Evolutionary conservation across 2,113 vertebrate genomes (phyloP), one percentile per base, ranked within the genome.

Genomic region (Thinocorus orbignyianus): DNA sequence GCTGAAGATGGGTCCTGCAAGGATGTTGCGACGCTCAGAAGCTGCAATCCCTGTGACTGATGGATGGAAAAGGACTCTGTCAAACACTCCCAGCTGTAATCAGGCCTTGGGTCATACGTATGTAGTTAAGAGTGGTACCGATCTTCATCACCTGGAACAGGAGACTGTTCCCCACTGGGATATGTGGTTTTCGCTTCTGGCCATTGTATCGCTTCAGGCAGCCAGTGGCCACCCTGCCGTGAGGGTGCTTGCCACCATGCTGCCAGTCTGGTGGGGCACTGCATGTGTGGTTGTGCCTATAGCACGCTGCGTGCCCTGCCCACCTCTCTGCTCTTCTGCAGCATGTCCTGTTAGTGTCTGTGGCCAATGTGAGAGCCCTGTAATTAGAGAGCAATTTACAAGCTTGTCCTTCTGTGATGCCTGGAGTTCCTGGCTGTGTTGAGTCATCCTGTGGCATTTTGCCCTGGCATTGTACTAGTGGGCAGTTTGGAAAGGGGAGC

Each of bases 121-220:
- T 3, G 37, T 26, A 48, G 80, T 55, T n/a, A 17, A 2, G 33
- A 58, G 17, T 15, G 8, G 44, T 55, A 52, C 23, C 42, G 23
- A 9, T 54, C 48, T 69, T 31, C 16, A 12, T 15, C n/a, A 35
- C 18, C 30, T 52, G 76, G 48, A 86, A 76, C 66, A 41, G 49
- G 79, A 65, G 52, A 31, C 52, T 10, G 0, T 41, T 86, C 60
- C 68, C 41, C 6, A 1, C 42, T 20, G 42, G 33, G 7, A 49
- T 49, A 4, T 1, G 13, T 57, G 51, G 11, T 8, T 81, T 64
- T 79, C 86, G 60, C 54, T 1, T 4, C 78, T 49, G 64, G 68
- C 6, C 0, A 1, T 18, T 18, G 58, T 26, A 5, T 15, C 0
- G 0, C 52, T 81, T 28, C 16, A 31, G 81, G 77, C 69, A 72